Conservation (phyloP, 2,113 vertebrate species). For the Pygoscelis antarcticus region DNA sequence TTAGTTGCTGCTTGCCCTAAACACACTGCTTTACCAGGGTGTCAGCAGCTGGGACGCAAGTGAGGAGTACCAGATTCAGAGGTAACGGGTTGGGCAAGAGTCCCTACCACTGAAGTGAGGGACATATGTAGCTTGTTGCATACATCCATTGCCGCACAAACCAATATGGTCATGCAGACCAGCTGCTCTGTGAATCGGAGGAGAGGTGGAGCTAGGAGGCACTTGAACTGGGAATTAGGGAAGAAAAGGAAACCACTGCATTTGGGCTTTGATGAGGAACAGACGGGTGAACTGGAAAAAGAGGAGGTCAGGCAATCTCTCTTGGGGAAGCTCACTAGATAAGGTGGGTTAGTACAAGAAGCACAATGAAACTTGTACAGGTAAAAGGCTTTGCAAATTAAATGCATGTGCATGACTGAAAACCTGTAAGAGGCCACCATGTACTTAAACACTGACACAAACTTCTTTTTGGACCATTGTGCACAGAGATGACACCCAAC, state of each 20-base stretch:
- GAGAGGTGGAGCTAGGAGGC: not conserved
- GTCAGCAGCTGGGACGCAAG: not conserved
- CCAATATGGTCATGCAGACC: not conserved
- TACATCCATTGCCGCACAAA: not conserved
- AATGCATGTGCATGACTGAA: not conserved
- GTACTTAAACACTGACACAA: not conserved
- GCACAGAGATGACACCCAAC: not conserved
- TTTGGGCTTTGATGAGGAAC: not conserved
- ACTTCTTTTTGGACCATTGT: not conserved
- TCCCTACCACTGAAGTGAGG: not conserved
- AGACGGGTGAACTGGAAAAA: not conserved
- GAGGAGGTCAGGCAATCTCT: not conserved
- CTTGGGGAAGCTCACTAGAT: not conserved
- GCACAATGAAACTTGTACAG: not conserved
- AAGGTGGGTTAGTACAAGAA: not conserved
- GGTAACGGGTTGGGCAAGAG: not conserved
- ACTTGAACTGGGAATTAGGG: not conserved
- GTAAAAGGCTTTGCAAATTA: not conserved
- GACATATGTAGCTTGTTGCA: not conserved
- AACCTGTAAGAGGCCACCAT: not conserved
- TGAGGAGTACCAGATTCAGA: not conserved
- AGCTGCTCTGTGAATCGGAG: not conserved
- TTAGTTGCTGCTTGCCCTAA: not conserved
- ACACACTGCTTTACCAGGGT: not conserved
- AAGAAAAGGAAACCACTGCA: not conserved